Evolutionary conservation across 2,888 invertebrate genomes (phyloP), one percentile per base, ranked within the genome.

Genomic region (Hipparchia semele): DNA sequence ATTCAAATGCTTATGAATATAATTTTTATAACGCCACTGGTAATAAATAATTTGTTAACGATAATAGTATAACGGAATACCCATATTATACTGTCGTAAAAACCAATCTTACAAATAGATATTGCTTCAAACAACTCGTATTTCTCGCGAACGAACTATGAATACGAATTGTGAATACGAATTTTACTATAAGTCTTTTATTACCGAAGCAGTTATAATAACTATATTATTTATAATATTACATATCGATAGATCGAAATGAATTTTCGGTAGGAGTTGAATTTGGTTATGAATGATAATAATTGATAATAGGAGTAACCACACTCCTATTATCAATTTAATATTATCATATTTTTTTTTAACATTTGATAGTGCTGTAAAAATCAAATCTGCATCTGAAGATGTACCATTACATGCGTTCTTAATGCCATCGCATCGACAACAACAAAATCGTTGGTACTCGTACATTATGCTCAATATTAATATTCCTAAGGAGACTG

Each of bases 61-160:
- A 62, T 62, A 46, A 61, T 62, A 13, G 62, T 62, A 62, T 62
- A 62, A 62, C 62, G 62, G 62, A 49, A 62, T 23, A 39, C 39
- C 39, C 39, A 49, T 49, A 64, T 46, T 23, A 61, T 61, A 4
- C 9, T 59, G 59, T 59, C 9, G 59, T 59, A 59, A 59, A 33
- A 59, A 59, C 56, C 10, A 59, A 33, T 59, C 59, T 33, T 10
- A 33, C 5, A 39, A 33, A 62, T 46, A 61, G 61, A 61, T 13
- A 62, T 13, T 46, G n/a, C 5, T 62, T 59, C 59, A 39, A 59
- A 59, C 49, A 59, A 33, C 61, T 61, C 45, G 61, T 45, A 46
- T 62, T 49, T 6, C 56, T 56, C n/a, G 13, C 13, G 10, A 49
- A 9, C 33, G 10, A 59, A 59, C 13, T 51, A 49, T 49, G 49